phyloP scores from a whole-genome alignment of 1,140 invertebrate species.

The Parasteatoda tepidariorum region DNA sequence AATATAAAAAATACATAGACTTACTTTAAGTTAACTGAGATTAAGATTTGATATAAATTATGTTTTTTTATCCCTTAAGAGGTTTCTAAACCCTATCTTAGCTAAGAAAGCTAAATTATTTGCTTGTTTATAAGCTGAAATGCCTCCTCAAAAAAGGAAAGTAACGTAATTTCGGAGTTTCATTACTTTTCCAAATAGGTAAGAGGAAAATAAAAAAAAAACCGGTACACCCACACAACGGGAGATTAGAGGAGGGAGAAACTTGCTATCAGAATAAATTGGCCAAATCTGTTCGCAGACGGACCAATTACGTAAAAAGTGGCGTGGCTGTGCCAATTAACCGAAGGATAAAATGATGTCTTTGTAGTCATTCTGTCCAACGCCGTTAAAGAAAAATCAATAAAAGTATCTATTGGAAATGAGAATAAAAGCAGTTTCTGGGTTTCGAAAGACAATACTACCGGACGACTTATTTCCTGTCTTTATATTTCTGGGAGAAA shows the following conservation, averaged over 20 bases:
- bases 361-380: constrained; percentile 1
- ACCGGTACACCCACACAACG: not conserved
- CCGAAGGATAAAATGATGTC: constrained; percentile 8
- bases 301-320: constrained; percentile 41
- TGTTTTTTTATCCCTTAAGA: too few species aligned
- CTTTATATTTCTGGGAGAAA: not conserved
- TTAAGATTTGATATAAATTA: too few species aligned
- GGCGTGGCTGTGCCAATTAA: constrained; percentile 26
- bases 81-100: too few species aligned
- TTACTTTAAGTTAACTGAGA: too few species aligned
- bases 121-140: not conserved
- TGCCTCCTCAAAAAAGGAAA: not conserved
- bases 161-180: not conserved
- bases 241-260: constrained; percentile 28
- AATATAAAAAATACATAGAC: too few species aligned
- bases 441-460: not conserved
- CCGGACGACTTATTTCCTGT: not conserved
- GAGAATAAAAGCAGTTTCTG: constrained; percentile 3
- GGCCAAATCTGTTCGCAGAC: constrained; percentile 30
- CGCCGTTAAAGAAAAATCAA: constrained; percentile 27
- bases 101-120: not conserved
- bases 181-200: not conserved
- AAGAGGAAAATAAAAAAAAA: constrained; percentile 5
- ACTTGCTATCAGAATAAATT: constrained; percentile 47
- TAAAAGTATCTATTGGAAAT: constrained; percentile 4